Evolutionary conservation across 1,140 invertebrate species (phyloP).

Genomic region (Coptotermes formosanus): DNA sequence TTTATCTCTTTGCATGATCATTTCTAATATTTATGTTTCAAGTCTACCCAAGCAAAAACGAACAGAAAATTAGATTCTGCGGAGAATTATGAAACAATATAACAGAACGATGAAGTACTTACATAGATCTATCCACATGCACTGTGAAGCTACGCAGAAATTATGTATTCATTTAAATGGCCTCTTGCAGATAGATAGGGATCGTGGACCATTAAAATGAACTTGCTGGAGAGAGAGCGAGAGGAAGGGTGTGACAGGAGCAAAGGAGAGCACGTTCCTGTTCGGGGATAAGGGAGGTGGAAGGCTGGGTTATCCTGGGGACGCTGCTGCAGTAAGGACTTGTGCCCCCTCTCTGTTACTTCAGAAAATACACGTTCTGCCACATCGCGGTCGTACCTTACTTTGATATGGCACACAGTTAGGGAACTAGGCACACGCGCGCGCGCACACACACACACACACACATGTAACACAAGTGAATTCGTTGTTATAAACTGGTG

Average conservation of each 20-base stretch:
- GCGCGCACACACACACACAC: too few species aligned
- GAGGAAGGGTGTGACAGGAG: neutral
- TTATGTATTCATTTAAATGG: slow-evolving; percentile 19
- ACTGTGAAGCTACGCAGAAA: neutral
- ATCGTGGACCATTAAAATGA: slow-evolving; percentile 13
- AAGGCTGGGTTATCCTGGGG: neutral
- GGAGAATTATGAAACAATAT: slow-evolving; percentile 19
- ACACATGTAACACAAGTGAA: too few species aligned
- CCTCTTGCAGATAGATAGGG: slow-evolving; percentile 14
- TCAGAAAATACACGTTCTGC: neutral
- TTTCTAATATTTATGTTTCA: slow-evolving; percentile 15
- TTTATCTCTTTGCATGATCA: slow-evolving; percentile 10
- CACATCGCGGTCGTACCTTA: neutral
- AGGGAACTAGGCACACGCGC: too few species aligned
- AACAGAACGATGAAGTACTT: slow-evolving; percentile 16
- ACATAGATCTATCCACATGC: neutral
- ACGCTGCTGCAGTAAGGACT: neutral
- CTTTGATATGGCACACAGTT: neutral
- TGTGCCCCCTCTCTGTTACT: neutral
- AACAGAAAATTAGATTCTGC: slow-evolving; percentile 12
- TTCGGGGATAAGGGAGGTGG: neutral
- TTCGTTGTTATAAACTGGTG: too few species aligned
- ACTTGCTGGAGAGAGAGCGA: neutral
- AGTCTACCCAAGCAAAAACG: slow-evolving; percentile 6
- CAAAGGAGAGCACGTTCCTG: slow-evolving; percentile 2